Percentiles rank a stretch among this genome's conserved stretches.
These are phyloP conservation scores for Lasioglossum figueresi DNA, from an alignment of 2,888 invertebrate genomes.

Conservation along the genomic window DNA sequence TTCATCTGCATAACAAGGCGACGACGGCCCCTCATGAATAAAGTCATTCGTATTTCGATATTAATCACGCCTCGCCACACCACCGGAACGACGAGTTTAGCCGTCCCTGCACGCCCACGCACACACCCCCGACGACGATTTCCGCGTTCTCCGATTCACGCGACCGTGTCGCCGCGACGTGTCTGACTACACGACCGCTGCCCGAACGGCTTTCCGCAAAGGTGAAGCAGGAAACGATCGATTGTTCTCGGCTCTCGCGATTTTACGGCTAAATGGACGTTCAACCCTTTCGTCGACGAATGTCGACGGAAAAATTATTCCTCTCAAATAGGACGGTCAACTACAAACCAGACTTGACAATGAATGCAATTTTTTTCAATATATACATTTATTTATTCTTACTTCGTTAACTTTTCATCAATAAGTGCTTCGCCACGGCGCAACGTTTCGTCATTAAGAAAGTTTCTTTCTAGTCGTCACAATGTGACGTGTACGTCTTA, in stretches of 20 bases:
- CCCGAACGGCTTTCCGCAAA: neutral
- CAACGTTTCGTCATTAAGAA: no score
- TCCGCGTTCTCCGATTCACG: conserved; percentile 30
- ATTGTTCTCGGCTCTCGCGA: neutral
- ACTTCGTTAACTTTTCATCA: no score
- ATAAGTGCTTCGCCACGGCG: no score
- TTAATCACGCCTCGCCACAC: conserved; percentile 78
- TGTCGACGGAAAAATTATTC: neutral
- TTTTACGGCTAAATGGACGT: neutral
- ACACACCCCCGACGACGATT: conserved; percentile 20
- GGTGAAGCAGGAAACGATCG: neutral
- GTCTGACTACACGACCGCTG: conserved; percentile 2
- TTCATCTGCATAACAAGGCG: conserved; percentile 80
- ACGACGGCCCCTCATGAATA: conserved; percentile 75
- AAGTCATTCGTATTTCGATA: conserved; percentile 80
- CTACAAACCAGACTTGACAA: neutral
- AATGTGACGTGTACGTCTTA: no score
- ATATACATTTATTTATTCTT: no score
- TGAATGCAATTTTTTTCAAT: no score
- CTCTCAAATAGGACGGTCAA: neutral
- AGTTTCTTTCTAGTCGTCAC: no score
- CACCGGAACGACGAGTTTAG: conserved; percentile 55
- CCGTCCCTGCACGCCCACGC: conserved; percentile 34
- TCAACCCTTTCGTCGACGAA: neutral
- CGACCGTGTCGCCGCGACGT: neutral